Evolutionary conservation across 53 echinoderm and acorn worm species (phyloP), one percentile per base, ranked within the genome.

Genomic region (Echinarachnius parma): DNA sequence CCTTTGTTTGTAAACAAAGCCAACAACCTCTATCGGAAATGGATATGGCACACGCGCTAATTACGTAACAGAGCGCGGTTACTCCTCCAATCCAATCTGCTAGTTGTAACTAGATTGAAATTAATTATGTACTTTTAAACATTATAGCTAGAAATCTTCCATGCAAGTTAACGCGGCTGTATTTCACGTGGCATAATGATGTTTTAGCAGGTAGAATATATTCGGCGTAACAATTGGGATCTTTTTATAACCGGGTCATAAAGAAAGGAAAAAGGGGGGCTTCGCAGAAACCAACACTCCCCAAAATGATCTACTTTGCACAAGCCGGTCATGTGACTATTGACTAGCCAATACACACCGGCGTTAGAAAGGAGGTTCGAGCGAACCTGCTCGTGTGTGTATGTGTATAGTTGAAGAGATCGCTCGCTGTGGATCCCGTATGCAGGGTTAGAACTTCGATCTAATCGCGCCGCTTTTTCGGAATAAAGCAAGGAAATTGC

Each of bases 1-100:
- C 62, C 66, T 66, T 66, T 66, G 66, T 66, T 66, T 66, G 49
- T 48, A 66, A 66, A 66, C 66, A 66, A 66, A 66, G 66, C 14
- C n/a, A 35, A 34, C 21, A 16, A 16, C 4, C 28, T 48, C 16
- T 4, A 31, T 28, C 14, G 24, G 66, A 42, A n/a, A 66, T 48
- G 21, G 16, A 46, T 25, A 48, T 46, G 28, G 27, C 9, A 18
- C 47, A 31, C 48, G 47, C 28, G 66, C 13, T 66, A 66, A 66
- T 69, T 69, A 53, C 54, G 53, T 69, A 69, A 69, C 70, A 34
- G 70, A 22, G 23, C 23, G 53, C 70, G 34, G 70, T 69, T 69
- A 69, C 34, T 34, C 23, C 19, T 32, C 53, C 47, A 46, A 65
- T 45, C 47, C 23, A 5, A n/a, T 16, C 10, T 42, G 5, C 25